Evolutionary conservation across 2,888 invertebrate genomes (phyloP).

Genomic region (Synanthedon formicaeformis): DNA sequence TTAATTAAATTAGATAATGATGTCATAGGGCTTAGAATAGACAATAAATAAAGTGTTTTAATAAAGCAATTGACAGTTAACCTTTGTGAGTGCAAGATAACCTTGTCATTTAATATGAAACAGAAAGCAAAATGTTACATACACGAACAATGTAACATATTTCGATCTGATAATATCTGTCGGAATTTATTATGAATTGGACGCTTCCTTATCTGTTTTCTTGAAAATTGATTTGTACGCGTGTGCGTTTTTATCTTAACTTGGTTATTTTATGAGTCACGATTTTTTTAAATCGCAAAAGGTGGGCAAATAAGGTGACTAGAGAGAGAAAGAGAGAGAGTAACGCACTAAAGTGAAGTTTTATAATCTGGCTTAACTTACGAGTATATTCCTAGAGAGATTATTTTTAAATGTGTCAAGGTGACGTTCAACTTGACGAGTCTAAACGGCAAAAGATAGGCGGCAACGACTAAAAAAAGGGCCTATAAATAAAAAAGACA

Average conservation of each 20-base stretch:
- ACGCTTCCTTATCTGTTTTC: conserved; percentile 14
- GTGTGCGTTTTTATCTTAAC: neutral
- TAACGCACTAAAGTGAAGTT: no score
- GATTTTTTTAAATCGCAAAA: neutral
- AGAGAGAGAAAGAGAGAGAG: no score
- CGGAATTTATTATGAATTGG: conserved; percentile 13
- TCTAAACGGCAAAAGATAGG: no score
- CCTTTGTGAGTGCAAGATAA: conserved; percentile 15
- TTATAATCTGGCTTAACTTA: no score
- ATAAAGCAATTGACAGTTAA: conserved; percentile 17
- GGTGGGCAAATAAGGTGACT: no score
- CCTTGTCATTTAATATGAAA: conserved; percentile 28
- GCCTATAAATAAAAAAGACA: no score
- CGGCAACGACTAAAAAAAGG: no score
- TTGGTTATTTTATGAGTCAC: neutral
- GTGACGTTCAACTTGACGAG: no score
- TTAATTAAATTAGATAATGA: no score
- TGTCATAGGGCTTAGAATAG: neutral
- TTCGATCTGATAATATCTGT: conserved; percentile 15
- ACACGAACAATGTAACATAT: conserved; percentile 14
- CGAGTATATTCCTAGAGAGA: no score
- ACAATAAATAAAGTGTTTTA: conserved; percentile 1
- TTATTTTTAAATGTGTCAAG: no score
- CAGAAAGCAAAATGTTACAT: conserved; percentile 18
- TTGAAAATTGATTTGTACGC: conserved; percentile 2